phyloP scores from a whole-genome alignment of 1,140 invertebrate genomes.

The Hyphantria cunea region DNA sequence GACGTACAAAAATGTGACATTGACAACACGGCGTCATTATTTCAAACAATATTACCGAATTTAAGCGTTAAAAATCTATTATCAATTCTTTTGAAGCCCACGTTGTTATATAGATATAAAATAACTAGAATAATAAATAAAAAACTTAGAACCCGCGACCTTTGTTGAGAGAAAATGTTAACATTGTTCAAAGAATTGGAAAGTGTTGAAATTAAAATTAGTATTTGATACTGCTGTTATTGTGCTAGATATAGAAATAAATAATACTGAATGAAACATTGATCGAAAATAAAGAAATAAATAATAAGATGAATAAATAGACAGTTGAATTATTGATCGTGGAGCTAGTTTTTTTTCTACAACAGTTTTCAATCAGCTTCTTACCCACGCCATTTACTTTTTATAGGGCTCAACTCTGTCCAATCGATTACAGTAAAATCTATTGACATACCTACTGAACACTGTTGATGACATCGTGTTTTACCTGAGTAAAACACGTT shows the following conservation, averaged over 20 bases:
- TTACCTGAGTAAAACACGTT: slow-evolving; percentile 16
- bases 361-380: slow-evolving; percentile 51
- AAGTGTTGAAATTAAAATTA: slow-evolving; percentile 40
- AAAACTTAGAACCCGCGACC: slow-evolving; percentile 60
- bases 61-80: slow-evolving; percentile 20
- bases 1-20: slow-evolving; percentile 42
- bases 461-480: background rate
- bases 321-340: slow-evolving; percentile 43
- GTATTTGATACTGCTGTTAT: slow-evolving; percentile 38
- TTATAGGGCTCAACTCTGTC: slow-evolving; percentile 23
- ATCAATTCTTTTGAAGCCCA: slow-evolving; percentile 41
- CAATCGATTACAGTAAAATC: slow-evolving; percentile 12
- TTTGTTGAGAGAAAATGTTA: slow-evolving; percentile 48
- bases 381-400: slow-evolving; percentile 31
- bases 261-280: slow-evolving; percentile 50
- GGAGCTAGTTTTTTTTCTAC: slow-evolving; percentile 79
- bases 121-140: slow-evolving; percentile 28
- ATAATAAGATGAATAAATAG: slow-evolving; percentile 39
- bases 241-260: slow-evolving; percentile 29
- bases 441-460: slow-evolving; percentile 3
- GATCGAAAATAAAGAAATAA: slow-evolving; percentile 48
- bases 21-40: slow-evolving; percentile 36
- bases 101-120: slow-evolving; percentile 31
- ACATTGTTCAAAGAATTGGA: slow-evolving; percentile 30
- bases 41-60: slow-evolving; percentile 36